Evolutionary conservation across 2,888 invertebrate genomes (phyloP).

Genomic region (Pegoplata infirma): DNA sequence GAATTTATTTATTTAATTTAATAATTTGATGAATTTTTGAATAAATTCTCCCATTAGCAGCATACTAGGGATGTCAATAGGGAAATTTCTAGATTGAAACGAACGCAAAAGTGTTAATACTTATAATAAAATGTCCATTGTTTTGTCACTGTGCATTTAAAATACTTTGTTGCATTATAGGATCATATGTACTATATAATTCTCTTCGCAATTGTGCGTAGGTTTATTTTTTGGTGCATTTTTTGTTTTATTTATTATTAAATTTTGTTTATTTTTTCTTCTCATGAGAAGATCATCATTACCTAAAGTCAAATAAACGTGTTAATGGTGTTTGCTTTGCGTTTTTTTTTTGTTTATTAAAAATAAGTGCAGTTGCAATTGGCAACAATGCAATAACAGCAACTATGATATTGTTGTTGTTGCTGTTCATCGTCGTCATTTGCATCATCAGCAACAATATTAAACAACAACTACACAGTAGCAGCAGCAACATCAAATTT

Average conservation of each 20-base stretch:
- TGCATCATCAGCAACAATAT: conserved; percentile 8
- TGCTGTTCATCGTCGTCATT: conserved; percentile 17
- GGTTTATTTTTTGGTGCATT: conserved; percentile 42
- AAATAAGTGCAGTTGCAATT: conserved; percentile 44
- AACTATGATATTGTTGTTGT: too few relatives aligned
- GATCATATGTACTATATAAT: background rate
- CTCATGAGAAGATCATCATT: conserved; percentile 22
- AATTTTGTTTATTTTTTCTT: background rate
- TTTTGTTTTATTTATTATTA: conserved; percentile 4
- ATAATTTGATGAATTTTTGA: too few relatives aligned
- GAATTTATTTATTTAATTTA: too few relatives aligned
- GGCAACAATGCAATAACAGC: conserved; percentile 24
- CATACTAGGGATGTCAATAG: too few relatives aligned
- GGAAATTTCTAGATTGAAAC: too few relatives aligned
- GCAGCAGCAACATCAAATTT: conserved; percentile 26
- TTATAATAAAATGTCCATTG: background rate
- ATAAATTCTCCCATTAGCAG: too few relatives aligned
- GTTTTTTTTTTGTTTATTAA: conserved; percentile 3
- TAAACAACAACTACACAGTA: too few relatives aligned
- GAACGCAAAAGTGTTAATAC: too few relatives aligned
- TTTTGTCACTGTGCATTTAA: background rate
- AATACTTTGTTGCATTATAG: conserved; percentile 2
- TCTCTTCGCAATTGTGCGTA: conserved; percentile 38
- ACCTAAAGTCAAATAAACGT: conserved; percentile 39
- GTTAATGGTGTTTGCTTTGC: conserved; percentile 17